Percentiles rank a stretch among this genome's conserved stretches.
Conservation (phyloP, 2,797 vertebrate genomes). For the Peromyscus nudipes region DNA sequence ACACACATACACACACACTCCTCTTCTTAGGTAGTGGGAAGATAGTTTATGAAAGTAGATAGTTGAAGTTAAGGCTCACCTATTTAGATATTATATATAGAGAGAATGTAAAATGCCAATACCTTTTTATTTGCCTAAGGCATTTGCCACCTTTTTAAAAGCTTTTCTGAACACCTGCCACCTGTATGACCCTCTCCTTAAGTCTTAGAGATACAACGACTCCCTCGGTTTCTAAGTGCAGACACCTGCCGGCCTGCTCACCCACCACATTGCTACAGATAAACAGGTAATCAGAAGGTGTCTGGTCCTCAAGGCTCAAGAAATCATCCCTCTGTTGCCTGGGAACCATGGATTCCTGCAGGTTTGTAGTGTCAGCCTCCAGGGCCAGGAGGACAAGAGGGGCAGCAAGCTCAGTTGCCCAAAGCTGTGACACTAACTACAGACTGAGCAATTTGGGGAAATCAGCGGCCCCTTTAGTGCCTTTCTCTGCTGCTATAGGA, state of each 20-base stretch:
- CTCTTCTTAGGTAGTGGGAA: neutral
- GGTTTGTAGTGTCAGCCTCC: fast-evolving
- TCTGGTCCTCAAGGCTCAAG: neutral
- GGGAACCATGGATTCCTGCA: neutral
- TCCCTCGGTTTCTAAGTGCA: neutral
- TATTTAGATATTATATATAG: conserved; percentile 31
- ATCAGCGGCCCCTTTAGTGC: neutral
- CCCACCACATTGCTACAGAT: neutral
- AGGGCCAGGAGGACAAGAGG: neutral
- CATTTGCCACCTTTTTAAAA: neutral
- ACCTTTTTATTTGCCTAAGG: neutral
- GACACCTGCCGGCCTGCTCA: neutral
- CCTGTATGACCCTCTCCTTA: neutral
- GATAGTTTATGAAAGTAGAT: neutral
- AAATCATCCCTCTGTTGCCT: conserved; percentile 36
- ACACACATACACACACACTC: neutral
- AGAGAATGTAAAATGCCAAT: neutral
- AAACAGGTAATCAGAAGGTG: conserved; percentile 6
- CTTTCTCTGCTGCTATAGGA: neutral
- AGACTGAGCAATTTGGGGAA: conserved; percentile 22
- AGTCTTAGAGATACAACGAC: neutral
- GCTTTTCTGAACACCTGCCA: conserved; percentile 34
- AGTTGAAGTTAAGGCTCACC: neutral
- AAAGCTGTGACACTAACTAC: neutral
- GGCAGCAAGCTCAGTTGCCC: neutral